Percentiles rank a stretch among this genome's conserved stretches.
These are phyloP conservation scores for Dasypogon diadema DNA, from an alignment of 2,888 invertebrate genomes.

Conservation along the genomic window DNA sequence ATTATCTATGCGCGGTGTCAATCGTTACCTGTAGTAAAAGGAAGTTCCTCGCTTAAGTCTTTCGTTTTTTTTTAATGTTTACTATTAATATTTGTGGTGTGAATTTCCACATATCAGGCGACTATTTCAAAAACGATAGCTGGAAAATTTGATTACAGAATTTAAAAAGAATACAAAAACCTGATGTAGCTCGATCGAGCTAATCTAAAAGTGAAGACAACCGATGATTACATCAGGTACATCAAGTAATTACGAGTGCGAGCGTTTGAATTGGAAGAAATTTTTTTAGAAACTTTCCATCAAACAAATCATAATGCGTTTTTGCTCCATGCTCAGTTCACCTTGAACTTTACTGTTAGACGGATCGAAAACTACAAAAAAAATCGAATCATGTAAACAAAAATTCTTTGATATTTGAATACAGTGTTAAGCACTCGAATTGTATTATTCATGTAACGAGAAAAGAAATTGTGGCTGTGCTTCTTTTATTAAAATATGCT, in stretches of 20 bases:
- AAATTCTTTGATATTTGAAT: no score
- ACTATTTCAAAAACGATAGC: neutral
- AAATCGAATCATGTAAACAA: neutral
- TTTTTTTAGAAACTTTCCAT: conserved; percentile 31
- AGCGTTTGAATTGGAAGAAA: conserved; percentile 13
- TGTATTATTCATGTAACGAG: neutral
- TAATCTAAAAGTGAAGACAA: conserved; percentile 14
- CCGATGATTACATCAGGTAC: conserved; percentile 28
- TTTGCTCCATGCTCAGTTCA: conserved; percentile 10
- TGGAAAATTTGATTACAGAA: neutral
- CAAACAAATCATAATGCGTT: conserved; percentile 32
- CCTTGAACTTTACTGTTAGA: conserved; percentile 5
- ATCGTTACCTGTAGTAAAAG: no score
- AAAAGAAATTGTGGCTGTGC: neutral
- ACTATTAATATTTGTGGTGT: neutral
- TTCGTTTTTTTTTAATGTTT: conserved; percentile 10
- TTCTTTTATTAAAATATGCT: neutral
- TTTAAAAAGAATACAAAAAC: no score
- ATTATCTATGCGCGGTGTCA: no score
- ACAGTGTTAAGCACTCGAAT: no score
- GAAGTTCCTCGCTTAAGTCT: conserved; percentile 14
- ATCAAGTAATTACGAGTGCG: conserved; percentile 21
- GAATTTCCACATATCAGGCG: neutral
- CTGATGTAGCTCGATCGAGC: neutral
- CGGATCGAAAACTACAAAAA: neutral